These are phyloP conservation scores for Stichopus chloronotus DNA, from an alignment of 35 echinoderm and acorn worm species.

Conservation along the genomic window DNA sequence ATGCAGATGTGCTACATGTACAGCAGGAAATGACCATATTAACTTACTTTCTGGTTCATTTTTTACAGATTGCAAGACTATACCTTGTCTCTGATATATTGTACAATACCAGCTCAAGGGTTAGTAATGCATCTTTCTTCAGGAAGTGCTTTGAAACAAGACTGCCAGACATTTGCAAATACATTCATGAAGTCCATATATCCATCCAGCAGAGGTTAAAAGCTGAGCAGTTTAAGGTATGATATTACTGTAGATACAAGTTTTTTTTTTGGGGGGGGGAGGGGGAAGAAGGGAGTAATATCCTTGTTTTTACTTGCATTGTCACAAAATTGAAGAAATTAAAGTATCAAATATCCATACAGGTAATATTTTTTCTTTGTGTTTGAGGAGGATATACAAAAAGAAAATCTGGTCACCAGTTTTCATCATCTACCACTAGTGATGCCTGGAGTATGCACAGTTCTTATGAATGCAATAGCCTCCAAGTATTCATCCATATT, in stretches of 20 bases:
- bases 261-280: neutral
- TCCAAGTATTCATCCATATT: no score
- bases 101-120: constrained; percentile 95
- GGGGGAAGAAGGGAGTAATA: neutral
- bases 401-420: neutral
- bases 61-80: constrained; percentile 75
- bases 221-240: constrained; percentile 98
- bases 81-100: constrained; percentile 92
- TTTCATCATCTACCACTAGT: neutral
- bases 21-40: no score
- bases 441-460: neutral
- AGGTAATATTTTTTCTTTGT: no score
- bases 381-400: neutral
- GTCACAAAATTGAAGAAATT: no score
- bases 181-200: constrained; percentile 73
- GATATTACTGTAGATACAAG: neutral
- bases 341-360: no score
- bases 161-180: constrained; percentile 72
- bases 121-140: constrained; percentile 92
- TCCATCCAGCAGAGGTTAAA: constrained; percentile 86
- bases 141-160: constrained; percentile 86
- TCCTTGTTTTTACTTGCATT: no score
- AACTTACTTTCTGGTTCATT: neutral
- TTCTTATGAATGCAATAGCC: no score
- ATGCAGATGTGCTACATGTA: no score